A percentile compares a stretch with the other conserved stretches of the same genome.
Conservation (phyloP, 2,888 invertebrate species). For the Argyra leucocephala region DNA sequence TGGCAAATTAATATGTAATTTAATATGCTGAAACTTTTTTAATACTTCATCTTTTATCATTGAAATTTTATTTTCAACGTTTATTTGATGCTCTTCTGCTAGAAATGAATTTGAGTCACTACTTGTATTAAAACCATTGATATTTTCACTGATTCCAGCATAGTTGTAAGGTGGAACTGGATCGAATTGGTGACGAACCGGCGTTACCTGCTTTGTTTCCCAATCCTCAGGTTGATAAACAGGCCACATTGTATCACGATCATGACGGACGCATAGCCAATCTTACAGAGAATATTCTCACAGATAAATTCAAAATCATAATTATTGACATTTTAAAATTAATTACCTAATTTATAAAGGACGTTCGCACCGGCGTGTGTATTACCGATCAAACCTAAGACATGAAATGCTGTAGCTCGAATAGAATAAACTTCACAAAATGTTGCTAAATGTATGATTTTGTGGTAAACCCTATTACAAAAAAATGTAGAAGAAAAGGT, state of each 20-base stretch:
- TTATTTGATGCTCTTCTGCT: slow-evolving; percentile 31
- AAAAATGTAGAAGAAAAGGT: no score
- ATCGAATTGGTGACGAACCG: slow-evolving; percentile 43
- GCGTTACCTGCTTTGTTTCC: slow-evolving; percentile 41
- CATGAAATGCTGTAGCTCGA: slow-evolving; percentile 81
- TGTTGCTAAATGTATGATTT: slow-evolving; percentile 59
- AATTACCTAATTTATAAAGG: slow-evolving; percentile 57
- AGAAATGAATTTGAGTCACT: slow-evolving; percentile 39
- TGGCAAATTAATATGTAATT: no score
- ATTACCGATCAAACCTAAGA: slow-evolving; percentile 74
- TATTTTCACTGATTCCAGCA: slow-evolving; percentile 39
- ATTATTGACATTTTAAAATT: slow-evolving; percentile 5
- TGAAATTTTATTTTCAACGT: slow-evolving; percentile 32
- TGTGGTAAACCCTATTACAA: slow-evolving; percentile 39
- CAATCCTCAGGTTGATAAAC: slow-evolving; percentile 59
- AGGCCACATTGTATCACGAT: slow-evolving; percentile 67
- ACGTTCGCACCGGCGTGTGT: slow-evolving; percentile 75
- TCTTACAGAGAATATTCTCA: slow-evolving; percentile 37
- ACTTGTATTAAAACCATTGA: slow-evolving; percentile 38
- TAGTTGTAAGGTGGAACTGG: slow-evolving; percentile 42
- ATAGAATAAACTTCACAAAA: slow-evolving; percentile 76
- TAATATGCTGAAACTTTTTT: no score
- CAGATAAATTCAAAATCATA: slow-evolving; percentile 5
- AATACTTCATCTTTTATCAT: slow-evolving; percentile 27
- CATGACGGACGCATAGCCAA: slow-evolving; percentile 68